Base-by-base conservation (phyloP, 2,797 vertebrate genomes). In the Chaunax sp. region DNA sequence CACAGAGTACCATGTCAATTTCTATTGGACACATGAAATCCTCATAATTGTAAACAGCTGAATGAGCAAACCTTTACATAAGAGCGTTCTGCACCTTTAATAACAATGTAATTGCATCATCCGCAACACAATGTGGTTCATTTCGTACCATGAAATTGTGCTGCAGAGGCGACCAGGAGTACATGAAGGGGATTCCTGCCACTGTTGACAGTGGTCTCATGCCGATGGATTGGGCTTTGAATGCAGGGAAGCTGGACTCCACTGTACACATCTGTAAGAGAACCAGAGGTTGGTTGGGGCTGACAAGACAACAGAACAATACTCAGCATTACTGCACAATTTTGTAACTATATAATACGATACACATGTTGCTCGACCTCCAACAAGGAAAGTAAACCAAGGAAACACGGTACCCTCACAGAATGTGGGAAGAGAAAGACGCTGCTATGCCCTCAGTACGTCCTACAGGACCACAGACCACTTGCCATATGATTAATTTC, bases 141-240 rank as follows among this genome's bases (percentile, higher is more conserved):
- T 70, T 49, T 55, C 68, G 26, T 95, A 99, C 98, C 98, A 99
- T 99, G 87, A 98, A 99, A 89, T 99, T 99, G 92, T 99, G 96
- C 91, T 99, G 97, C 75, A 99, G 94, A 43, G 97, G 97, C 0
- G 98, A 98, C 98, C 98, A 99, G 58, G 98, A 98, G 84, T 98
- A 97, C 97, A 99, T 99, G 85, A 99, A 98, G 77, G 98, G 98
- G 87, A 98, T 96, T 83, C 97, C 93, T 0, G 97, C 94, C 85
- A 99, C 97, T 0, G 95, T 98, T 75, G 97, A 97, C 79, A 99
- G 88, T 5, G 96, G 95, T 78, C 95, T 94, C 96, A 96, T 96
- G 86, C 94, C 90, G 72, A 98, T 90, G 30, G 93, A 91, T 83
- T 99, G 98, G 85, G 94, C 93, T 52, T 95, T 92, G 87, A 97